phyloP scores from a whole-genome alignment of 2,797 vertebrate genomes.

The Moxostoma hubbsi region DNA sequence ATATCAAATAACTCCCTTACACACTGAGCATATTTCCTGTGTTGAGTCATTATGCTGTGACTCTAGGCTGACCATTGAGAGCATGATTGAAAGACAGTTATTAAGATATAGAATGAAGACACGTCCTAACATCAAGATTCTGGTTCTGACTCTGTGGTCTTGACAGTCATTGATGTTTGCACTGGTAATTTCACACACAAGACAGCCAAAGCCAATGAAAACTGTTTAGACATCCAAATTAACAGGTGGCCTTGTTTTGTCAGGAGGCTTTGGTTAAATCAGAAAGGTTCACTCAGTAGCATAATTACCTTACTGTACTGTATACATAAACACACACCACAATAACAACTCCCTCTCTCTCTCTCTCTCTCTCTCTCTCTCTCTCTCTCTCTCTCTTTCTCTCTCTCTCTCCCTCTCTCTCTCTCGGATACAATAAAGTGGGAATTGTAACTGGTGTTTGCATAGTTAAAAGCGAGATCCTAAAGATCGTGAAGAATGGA shows the following conservation, averaged over 20 bases:
- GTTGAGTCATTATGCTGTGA: not conserved
- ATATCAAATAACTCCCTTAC: too few species aligned
- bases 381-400: too few species aligned
- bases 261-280: constrained; percentile 24
- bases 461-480: too few species aligned
- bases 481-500: too few species aligned
- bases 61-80: not conserved
- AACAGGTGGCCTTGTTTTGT: constrained; percentile 37
- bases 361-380: too few species aligned
- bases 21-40: not conserved
- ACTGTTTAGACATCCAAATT: constrained; percentile 37
- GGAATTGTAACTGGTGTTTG: too few species aligned
- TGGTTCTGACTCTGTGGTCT: too few species aligned
- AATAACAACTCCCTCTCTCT: not conserved
- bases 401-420: too few species aligned
- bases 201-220: constrained; percentile 30
- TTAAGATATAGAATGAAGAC: constrained; percentile 8
- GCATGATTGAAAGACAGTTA: constrained; percentile 1
- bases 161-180: constrained; percentile 26
- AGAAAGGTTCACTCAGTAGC: constrained; percentile 14
- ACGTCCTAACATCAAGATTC: constrained; percentile 30
- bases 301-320: constrained; percentile 16
- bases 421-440: too few species aligned
- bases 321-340: constrained; percentile 22
- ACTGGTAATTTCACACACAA: constrained; percentile 22